Percentiles rank a stretch among this genome's conserved stretches.
phyloP scores from a whole-genome alignment of 2,888 invertebrate genomes.

The Chorisops tibialis region DNA sequence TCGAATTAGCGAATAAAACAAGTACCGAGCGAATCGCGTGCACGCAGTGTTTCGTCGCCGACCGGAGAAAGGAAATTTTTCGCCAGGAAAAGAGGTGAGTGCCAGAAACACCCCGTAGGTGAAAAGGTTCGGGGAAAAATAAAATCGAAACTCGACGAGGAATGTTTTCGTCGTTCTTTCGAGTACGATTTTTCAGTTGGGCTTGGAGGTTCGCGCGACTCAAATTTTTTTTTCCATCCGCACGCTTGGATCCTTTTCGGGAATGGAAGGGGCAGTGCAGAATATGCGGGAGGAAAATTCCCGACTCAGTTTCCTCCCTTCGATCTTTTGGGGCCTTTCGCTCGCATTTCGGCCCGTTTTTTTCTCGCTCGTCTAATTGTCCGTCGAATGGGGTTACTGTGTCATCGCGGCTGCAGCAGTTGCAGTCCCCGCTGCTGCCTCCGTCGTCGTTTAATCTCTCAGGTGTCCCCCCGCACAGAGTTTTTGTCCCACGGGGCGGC shows the following conservation, averaged over 20 bases:
- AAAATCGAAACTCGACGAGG: no score
- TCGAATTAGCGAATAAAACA: neutral
- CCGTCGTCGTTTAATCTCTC: neutral
- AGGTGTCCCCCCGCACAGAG: neutral
- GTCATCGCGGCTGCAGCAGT: slow-evolving; percentile 18
- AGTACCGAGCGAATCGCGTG: neutral
- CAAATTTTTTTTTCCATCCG: no score
- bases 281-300: no score
- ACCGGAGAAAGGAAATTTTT: neutral
- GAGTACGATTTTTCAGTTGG: no score
- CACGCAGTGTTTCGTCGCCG: slow-evolving; percentile 2
- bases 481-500: neutral
- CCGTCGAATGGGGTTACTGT: slow-evolving; percentile 23
- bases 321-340: no score
- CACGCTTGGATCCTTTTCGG: no score
- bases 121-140: no score
- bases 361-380: neutral
- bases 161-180: no score
- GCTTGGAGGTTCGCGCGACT: no score
- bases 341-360: slow-evolving; percentile 13
- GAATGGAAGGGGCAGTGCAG: no score
- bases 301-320: no score
- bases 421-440: neutral
- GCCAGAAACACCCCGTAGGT: neutral
- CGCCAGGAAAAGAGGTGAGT: slow-evolving; percentile 22